These are phyloP conservation scores for Hyalella azteca DNA, from an alignment of 2,888 invertebrate genomes.

Conservation along the genomic window DNA sequence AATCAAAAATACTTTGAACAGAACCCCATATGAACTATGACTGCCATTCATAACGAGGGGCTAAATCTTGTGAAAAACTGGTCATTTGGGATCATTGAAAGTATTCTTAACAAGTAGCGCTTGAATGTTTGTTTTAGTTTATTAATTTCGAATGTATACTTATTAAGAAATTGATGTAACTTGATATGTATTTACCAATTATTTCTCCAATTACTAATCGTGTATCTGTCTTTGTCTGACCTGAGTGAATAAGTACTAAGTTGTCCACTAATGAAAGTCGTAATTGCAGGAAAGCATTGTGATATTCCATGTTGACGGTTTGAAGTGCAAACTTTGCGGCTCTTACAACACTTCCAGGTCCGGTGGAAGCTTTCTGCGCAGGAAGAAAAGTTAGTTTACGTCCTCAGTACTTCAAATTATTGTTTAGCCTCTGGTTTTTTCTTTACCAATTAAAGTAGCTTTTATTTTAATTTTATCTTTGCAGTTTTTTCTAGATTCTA, in stretches of 20 bases:
- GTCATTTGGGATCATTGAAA: no score
- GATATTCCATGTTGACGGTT: slow-evolving; percentile 85
- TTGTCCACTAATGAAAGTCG: slow-evolving; percentile 40
- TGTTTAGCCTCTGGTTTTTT: no score
- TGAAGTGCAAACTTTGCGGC: slow-evolving; percentile 85
- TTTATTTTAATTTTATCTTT: background rate
- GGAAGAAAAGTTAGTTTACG: slow-evolving; percentile 1
- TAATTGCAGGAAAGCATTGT: slow-evolving; percentile 73
- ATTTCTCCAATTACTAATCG: no score
- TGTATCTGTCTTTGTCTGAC: background rate
- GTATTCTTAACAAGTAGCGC: no score
- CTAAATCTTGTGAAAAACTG: no score
- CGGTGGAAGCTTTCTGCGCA: slow-evolving; percentile 44
- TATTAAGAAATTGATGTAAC: no score
- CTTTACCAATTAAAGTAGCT: background rate
- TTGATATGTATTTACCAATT: no score
- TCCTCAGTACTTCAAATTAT: background rate
- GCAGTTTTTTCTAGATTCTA: background rate
- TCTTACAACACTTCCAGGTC: slow-evolving; percentile 77
- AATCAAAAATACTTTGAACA: no score
- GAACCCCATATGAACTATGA: no score
- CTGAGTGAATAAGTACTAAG: background rate
- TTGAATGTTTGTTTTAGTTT: no score
- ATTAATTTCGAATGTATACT: no score
- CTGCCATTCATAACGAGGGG: no score